phyloP scores from a whole-genome alignment of 2,113 vertebrate species.

The Craseonycteris thonglongyai region DNA sequence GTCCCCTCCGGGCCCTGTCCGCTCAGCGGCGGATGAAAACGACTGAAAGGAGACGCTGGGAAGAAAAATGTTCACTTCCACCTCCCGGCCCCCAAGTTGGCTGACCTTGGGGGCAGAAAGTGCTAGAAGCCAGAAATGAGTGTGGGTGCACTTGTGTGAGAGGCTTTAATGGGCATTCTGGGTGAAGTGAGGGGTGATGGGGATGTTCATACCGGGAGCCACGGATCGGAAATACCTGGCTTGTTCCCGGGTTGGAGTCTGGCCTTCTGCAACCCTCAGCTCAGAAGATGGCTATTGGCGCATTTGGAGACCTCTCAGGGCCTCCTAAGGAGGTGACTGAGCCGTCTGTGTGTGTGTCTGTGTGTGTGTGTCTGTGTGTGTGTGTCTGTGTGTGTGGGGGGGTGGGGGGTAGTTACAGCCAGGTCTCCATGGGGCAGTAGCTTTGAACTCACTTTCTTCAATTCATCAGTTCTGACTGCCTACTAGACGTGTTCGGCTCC shows the following conservation, averaged over 20 bases:
- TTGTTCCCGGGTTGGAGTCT: neutral
- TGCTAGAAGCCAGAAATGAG: neutral
- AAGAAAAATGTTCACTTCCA: neutral
- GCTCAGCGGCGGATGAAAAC: rapidly evolving
- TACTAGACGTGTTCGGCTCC: slow-evolving; percentile 6
- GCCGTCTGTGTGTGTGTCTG: neutral
- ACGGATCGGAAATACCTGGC: slow-evolving; percentile 23
- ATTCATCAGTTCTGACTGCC: slow-evolving; percentile 36
- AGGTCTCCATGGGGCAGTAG: neutral
- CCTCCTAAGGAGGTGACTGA: slow-evolving; percentile 16
- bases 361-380: neutral
- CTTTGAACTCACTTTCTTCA: slow-evolving; percentile 53
- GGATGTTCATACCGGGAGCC: neutral
- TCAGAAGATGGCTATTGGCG: neutral
- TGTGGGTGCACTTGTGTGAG: neutral
- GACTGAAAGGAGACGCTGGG: neutral
- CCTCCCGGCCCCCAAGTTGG: neutral
- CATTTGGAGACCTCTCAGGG: slow-evolving; percentile 4
- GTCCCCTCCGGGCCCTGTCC: rapidly evolving
- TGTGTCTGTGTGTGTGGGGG: neutral
- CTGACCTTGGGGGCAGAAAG: neutral
- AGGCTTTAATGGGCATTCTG: neutral
- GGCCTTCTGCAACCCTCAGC: slow-evolving; percentile 2
- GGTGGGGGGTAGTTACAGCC: too few relatives aligned
- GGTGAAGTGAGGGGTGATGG: neutral